Evolutionary conservation across 2,797 vertebrate species (phyloP).

Genomic region (Loriculus beryllinus): DNA sequence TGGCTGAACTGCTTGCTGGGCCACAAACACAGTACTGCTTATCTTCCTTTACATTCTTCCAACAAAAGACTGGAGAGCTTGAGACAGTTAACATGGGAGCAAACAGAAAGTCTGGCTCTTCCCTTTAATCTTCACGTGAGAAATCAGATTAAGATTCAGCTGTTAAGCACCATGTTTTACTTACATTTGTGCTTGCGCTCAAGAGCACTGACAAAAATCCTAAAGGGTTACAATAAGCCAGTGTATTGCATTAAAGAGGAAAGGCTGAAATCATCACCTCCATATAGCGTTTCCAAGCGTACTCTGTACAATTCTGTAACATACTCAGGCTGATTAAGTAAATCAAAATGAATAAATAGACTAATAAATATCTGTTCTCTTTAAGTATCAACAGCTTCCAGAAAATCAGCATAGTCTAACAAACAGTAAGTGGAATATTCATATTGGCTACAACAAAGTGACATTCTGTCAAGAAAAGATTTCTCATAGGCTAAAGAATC

Average conservation of each 20-base stretch:
- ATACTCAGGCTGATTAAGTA: not conserved
- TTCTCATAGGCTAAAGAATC: not conserved
- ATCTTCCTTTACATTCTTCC: not conserved
- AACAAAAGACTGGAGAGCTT: not conserved
- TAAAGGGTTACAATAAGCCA: not conserved
- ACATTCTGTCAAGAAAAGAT: not conserved
- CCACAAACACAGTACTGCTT: not conserved
- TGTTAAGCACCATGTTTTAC: not conserved
- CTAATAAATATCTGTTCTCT: not conserved
- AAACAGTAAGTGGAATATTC: not conserved
- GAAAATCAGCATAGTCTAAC: not conserved
- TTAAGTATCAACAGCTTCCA: not conserved
- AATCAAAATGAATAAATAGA: not conserved
- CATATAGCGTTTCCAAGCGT: not conserved
- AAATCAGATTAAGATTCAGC: conserved; percentile 40
- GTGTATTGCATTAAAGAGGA: not conserved
- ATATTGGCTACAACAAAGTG: not conserved
- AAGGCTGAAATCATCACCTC: not conserved
- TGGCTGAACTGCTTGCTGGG: not conserved
- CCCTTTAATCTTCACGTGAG: conserved; percentile 15
- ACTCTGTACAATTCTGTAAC: not conserved
- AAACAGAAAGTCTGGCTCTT: conserved; percentile 21
- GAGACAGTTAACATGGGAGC: not conserved
- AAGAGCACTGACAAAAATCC: not conserved
- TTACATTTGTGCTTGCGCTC: not conserved